Percentiles rank a stretch among this genome's conserved stretches.
Evolutionary conservation across 35 echinoderm and acorn worm species (phyloP).

Genomic region (Eucidaris tribuloides): DNA sequence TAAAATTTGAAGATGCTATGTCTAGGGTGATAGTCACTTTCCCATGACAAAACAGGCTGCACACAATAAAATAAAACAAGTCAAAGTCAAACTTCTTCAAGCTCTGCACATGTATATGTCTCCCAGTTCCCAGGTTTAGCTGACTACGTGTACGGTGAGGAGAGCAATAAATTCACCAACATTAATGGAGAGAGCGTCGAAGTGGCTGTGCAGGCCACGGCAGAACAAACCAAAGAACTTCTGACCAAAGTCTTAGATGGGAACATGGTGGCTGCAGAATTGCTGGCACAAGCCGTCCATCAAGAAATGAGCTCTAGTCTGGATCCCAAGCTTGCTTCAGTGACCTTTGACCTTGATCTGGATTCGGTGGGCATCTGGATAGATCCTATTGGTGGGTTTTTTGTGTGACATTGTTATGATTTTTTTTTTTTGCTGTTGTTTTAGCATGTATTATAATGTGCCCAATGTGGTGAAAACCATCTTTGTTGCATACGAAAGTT

Average conservation of each 20-base stretch:
- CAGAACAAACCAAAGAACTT: conserved; percentile 39
- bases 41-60: too few relatives aligned
- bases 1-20: too few relatives aligned
- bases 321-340: conserved; percentile 5
- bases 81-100: too few relatives aligned
- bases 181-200: conserved; percentile 70
- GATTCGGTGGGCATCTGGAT: conserved; percentile 89
- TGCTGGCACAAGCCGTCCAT: conserved; percentile 65
- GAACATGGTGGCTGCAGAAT: conserved; percentile 47
- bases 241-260: conserved; percentile 79
- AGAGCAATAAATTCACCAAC: conserved; percentile 98
- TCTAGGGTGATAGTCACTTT: too few relatives aligned
- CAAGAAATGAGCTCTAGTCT: conserved; percentile 15
- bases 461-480: too few relatives aligned
- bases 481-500: too few relatives aligned
- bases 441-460: too few relatives aligned
- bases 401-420: too few relatives aligned
- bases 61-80: too few relatives aligned
- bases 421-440: neutral
- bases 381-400: conserved; percentile 89
- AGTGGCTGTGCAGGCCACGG: conserved; percentile 66
- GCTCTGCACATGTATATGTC: too few relatives aligned
- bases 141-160: conserved; percentile 81
- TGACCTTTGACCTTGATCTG: conserved; percentile 73
- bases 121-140: conserved; percentile 59